Base-by-base conservation (phyloP, 2,113 vertebrate genomes). In the Hippopotamus amphibius region DNA sequence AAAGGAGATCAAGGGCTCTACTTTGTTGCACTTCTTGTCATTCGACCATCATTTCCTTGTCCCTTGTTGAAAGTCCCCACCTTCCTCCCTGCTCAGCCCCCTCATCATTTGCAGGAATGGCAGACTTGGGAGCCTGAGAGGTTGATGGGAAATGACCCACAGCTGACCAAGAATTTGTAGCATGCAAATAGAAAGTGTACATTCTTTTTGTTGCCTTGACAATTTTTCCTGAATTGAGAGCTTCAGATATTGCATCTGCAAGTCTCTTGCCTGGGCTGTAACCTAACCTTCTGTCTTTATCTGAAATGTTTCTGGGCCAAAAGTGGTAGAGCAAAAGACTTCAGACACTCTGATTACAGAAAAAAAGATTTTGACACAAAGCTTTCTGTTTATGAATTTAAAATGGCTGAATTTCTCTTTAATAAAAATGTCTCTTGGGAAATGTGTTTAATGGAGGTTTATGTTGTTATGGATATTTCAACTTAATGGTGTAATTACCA, bases 401-500 rank as follows among this genome's bases (percentile, higher is more conserved):
- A 97, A 97, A 84, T 88, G 88, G 91, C 94, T 97, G 89, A 91
- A 95, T 81, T 95, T 97, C 90, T 96, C 93, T 96, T 82, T 93
- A 76, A 88, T 87, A 83, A 85, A 71, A 85, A 61, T 92, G 77
- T 82, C 90, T 98, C 89, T 94, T 97, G 93, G 98, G 90, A 80
- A 96, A 88, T 93, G 76, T 94, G 69, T 98, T 98, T 98, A 88
- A 97, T 98, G 95, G 97, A 92, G 79, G 63, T 41, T 97, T 88
- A 65, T 92, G 83, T 68, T 95, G 41, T 79, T 95, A 86, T 41
- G 92, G 94, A 15, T 92, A 74, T 88, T 97, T 94, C 93, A 95
- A 2, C 92, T 59, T 94, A 97, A 92, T 96, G 55, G 37, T 95
- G 19, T 97, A 97, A 98, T 98, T 98, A 95, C 88, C 96, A 48